Base-by-base conservation (phyloP, 2,888 invertebrate species). In the Diaperis boleti region DNA sequence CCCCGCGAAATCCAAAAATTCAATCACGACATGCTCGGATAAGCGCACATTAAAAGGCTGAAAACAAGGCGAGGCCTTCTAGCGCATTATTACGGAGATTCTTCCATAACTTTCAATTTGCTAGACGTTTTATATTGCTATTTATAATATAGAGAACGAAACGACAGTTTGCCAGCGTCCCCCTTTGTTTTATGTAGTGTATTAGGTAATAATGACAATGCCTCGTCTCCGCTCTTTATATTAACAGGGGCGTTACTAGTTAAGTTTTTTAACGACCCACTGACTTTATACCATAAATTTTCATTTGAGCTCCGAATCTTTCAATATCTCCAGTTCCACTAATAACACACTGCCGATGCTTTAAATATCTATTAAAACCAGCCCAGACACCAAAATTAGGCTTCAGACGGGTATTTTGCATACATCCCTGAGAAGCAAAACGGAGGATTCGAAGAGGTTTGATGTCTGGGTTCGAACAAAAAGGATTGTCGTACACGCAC, bases 181-280 rank as follows among this genome's bases (percentile, higher is more conserved):
- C 64, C 64, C 52, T 61, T 64, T 59, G 49, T 56, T 56, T 61
- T 56, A 60, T 50, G 57, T 49, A 55, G 49, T 42, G 60, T 61
- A 64, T 60, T 64, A 64, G 64, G 61, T 64, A 61, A 64, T 61
- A 61, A 60, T 64, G 64, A 64, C 64, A 61, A 60, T 55, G 42
- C 57, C 64, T 60, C 49, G 50, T 61, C 64, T 49, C 26, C 60
- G 42, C 29, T 29, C 60, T 61, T 64, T 64, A 55, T 64, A 64
- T 64, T 64, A 64, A 64, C 60, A 44, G 49, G 45, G 64, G 64
- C 64, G 56, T 56, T 64, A 33, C 56, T 42, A 26, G 55, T 52
- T 60, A 52, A 64, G 60, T 15, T 64, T 64, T 64, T 64, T 64
- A 64, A 64, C 64, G 64, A 64, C 60, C 52, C 41, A 49, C 49